A percentile compares a stretch with the other conserved stretches of the same genome.
Conservation (phyloP, 2,888 invertebrate species). For the Daptonema setosum region DNA sequence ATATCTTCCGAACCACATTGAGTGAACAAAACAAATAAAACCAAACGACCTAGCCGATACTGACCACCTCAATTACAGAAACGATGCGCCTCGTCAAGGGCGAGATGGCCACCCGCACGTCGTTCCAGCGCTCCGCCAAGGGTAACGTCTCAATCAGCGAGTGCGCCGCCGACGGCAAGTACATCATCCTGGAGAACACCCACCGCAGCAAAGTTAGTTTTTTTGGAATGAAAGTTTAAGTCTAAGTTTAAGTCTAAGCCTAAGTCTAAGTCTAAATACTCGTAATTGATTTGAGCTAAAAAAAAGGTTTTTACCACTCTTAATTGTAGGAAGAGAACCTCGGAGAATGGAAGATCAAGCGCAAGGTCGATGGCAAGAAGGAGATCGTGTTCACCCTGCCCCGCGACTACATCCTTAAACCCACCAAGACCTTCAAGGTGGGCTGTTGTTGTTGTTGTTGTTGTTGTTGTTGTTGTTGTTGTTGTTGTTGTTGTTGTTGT, state of each 20-base stretch:
- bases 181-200: constrained; percentile 33
- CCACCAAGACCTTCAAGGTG: constrained; percentile 22
- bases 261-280: too few relatives aligned
- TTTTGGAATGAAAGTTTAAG: too few relatives aligned
- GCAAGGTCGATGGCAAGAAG: constrained; percentile 27
- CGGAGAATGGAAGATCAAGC: constrained; percentile 29
- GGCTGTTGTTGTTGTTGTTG: too few relatives aligned
- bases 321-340: constrained; percentile 31
- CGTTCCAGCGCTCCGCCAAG: constrained; percentile 34
- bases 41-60: background rate
- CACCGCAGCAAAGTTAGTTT: constrained; percentile 24
- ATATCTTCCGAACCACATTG: background rate
- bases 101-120: constrained; percentile 34
- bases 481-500: too few relatives aligned
- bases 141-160: constrained; percentile 33
- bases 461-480: too few relatives aligned
- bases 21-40: background rate
- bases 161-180: constrained; percentile 33
- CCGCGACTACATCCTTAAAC: constrained; percentile 19
- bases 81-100: constrained; percentile 24
- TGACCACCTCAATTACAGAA: constrained; percentile 11
- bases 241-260: too few relatives aligned
- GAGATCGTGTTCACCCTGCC: constrained; percentile 26
- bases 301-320: too few relatives aligned
- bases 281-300: too few relatives aligned